These are phyloP conservation scores for Drosophila cardini DNA, from an alignment of 1,140 invertebrate genomes.

Conservation along the genomic window DNA sequence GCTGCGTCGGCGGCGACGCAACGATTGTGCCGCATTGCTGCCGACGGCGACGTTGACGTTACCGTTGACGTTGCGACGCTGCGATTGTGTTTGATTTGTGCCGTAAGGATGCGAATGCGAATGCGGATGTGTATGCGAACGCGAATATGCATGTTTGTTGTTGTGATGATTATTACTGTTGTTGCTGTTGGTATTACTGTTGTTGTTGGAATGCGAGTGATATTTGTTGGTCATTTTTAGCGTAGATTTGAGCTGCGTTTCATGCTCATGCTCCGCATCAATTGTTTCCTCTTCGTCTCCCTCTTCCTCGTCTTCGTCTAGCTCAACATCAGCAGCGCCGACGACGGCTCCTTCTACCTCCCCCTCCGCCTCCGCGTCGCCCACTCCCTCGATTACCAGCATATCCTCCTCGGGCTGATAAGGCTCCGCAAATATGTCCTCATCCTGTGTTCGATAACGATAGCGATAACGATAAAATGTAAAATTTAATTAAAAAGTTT, in stretches of 20 bases:
- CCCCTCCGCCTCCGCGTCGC: conserved; percentile 10
- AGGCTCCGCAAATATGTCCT: conserved; percentile 54
- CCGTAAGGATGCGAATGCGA: conserved; percentile 20
- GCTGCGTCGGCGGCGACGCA: conserved; percentile 25
- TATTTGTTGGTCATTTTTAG: conserved; percentile 38
- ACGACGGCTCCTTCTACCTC: conserved; percentile 1
- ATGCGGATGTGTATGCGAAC: not conserved
- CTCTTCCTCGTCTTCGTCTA: not conserved
- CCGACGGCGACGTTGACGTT: not conserved
- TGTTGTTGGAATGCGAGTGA: conserved; percentile 16
- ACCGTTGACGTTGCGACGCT: not conserved
- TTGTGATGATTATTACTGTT: not conserved
- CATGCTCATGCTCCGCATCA: not conserved
- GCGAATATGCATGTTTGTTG: not conserved
- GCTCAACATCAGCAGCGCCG: not conserved
- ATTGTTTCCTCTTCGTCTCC: not conserved
- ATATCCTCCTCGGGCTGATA: conserved; percentile 57
- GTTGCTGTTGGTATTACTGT: conserved; percentile 7
- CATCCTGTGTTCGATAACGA: conserved; percentile 38
- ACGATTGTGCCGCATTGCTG: conserved; percentile 1
- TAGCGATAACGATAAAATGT: not conserved
- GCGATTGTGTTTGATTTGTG: conserved; percentile 16
- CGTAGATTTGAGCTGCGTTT: conserved; percentile 1
- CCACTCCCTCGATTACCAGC: conserved; percentile 39
- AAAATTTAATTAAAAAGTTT: not conserved